Percentiles rank a stretch among this genome's conserved stretches.
Evolutionary conservation across 2,797 vertebrate genomes (phyloP).

Genomic region (Pseudopleuronectes americanus): DNA sequence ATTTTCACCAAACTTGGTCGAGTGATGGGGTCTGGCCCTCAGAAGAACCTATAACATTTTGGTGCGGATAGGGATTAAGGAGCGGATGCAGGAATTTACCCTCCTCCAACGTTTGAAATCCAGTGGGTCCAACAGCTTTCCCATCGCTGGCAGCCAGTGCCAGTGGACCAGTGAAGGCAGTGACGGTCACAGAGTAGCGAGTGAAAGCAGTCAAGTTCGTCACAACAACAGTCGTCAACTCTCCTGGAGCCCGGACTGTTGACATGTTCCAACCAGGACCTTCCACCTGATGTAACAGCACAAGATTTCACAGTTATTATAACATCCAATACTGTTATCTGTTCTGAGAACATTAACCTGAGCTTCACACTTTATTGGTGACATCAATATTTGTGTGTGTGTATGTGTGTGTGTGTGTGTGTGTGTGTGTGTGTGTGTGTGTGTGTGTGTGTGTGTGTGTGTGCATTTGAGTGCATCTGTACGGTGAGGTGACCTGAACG

Average conservation of each 20-base stretch:
- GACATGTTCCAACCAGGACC: slow-evolving; percentile 85
- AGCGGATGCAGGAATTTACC: slow-evolving; percentile 71
- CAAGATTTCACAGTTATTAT: neutral
- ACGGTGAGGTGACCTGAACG: slow-evolving; percentile 86
- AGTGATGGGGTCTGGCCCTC: neutral
- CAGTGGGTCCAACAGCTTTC: slow-evolving; percentile 82
- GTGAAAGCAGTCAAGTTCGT: slow-evolving; percentile 91
- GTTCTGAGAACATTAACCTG: slow-evolving; percentile 1
- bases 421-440: neutral
- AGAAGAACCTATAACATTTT: no score
- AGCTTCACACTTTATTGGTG: neutral
- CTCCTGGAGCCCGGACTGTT: slow-evolving; percentile 83
- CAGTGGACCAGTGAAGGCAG: slow-evolving; percentile 89
- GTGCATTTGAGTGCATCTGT: neutral
- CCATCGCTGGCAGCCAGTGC: slow-evolving; percentile 85
- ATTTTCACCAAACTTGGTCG: neutral
- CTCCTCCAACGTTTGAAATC: slow-evolving; percentile 90
- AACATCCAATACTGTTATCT: neutral
- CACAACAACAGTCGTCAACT: slow-evolving; percentile 85
- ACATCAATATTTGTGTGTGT: neutral
- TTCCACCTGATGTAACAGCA: slow-evolving; percentile 81
- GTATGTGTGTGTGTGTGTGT: neutral
- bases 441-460: neutral
- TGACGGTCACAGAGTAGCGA: slow-evolving; percentile 88
- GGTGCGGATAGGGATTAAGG: no score